These are phyloP conservation scores for Tipula unca DNA, from an alignment of 2,888 invertebrate species.

Conservation along the genomic window DNA sequence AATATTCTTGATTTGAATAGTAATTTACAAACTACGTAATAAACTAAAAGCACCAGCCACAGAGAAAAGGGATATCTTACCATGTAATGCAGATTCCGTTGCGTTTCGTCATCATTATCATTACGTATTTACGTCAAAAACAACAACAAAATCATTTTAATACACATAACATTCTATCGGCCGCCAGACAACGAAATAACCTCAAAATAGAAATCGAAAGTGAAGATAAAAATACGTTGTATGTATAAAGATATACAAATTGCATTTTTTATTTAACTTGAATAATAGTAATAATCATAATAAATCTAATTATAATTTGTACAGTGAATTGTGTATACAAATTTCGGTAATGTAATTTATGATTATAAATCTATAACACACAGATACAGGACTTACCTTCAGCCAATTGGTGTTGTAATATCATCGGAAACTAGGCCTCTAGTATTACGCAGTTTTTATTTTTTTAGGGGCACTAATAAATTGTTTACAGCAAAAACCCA, in stretches of 20 bases:
- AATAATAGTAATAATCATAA: not conserved
- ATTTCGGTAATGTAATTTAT: not conserved
- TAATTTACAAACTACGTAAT: too few species aligned
- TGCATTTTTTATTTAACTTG: not conserved
- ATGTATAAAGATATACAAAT: not conserved
- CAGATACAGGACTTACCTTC: not conserved
- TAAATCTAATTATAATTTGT: not conserved
- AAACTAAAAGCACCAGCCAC: too few species aligned
- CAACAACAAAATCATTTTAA: not conserved
- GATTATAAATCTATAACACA: not conserved
- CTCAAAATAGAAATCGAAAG: not conserved
- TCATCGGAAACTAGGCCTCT: not conserved
- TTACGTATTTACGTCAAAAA: too few species aligned
- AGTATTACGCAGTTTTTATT: not conserved
- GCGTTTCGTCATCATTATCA: too few species aligned
- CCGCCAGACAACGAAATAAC: slow-evolving; percentile 4
- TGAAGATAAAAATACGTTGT: not conserved
- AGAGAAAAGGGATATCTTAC: too few species aligned
- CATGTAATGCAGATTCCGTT: too few species aligned
- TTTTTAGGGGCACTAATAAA: not conserved
- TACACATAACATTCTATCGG: not conserved
- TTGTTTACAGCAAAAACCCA: not conserved
- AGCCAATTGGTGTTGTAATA: not conserved
- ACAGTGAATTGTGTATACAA: not conserved
- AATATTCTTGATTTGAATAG: too few species aligned